Conservation (phyloP, 2,797 vertebrate species). For the Ambastaia sidthimunki region DNA sequence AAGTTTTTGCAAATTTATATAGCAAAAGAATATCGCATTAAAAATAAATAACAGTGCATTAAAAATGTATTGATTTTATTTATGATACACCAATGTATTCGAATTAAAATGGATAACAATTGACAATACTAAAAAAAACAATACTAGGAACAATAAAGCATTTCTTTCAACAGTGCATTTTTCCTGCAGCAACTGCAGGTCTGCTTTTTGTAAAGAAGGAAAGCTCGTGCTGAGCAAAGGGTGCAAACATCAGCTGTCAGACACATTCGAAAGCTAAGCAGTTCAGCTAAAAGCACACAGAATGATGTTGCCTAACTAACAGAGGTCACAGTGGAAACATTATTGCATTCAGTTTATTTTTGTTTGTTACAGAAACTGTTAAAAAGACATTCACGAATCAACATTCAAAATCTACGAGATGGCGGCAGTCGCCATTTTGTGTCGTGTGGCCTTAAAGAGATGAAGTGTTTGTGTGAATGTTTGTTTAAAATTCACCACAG, state of each 20-base stretch:
- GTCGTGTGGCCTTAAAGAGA: constrained; percentile 22
- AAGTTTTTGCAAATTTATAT: neutral
- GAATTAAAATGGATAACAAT: neutral
- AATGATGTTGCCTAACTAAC: neutral
- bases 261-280: neutral
- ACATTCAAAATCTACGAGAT: constrained; percentile 30
- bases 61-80: neutral
- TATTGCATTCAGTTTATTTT: neutral
- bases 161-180: neutral
- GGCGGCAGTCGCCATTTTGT: constrained; percentile 57
- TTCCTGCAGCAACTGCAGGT: neutral
- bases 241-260: neutral
- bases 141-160: neutral
- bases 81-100: neutral
- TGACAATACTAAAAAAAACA: no score
- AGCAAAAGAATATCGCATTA: neutral
- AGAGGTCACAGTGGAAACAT: constrained; percentile 5
- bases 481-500: constrained; percentile 15
- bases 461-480: constrained; percentile 23
- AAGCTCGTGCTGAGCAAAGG: neutral
- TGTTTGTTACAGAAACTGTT: neutral
- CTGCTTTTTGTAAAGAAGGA: neutral
- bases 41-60: neutral
- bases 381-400: neutral
- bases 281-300: neutral